Evolutionary conservation across 2,888 invertebrate genomes (phyloP).

Genomic region (Argynnis bischoffii): DNA sequence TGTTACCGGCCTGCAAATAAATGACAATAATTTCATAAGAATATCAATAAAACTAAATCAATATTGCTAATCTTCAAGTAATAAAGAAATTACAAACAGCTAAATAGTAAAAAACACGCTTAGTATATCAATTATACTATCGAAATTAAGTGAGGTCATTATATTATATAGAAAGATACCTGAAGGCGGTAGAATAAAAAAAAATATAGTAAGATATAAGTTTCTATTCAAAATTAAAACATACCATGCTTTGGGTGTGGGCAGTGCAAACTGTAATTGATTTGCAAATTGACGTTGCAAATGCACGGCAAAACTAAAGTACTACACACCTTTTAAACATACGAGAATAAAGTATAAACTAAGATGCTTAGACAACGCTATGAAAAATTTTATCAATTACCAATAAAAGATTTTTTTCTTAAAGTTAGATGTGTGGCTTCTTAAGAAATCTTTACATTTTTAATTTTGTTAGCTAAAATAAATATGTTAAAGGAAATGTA

Average conservation of each 20-base stretch:
- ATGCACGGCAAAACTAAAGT: slow-evolving; percentile 22
- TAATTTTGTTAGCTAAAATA: not conserved
- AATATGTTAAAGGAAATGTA: not conserved
- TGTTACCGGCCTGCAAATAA: slow-evolving; percentile 58
- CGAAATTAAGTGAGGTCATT: too few relatives aligned
- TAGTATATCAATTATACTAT: too few relatives aligned
- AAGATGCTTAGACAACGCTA: slow-evolving; percentile 10
- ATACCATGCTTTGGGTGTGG: slow-evolving; percentile 30
- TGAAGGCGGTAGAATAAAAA: not conserved
- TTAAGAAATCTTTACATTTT: slow-evolving; percentile 4
- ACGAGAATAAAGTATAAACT: slow-evolving; percentile 13
- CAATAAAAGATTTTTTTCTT: slow-evolving; percentile 2
- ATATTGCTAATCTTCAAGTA: too few relatives aligned
- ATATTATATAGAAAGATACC: too few relatives aligned
- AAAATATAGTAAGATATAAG: not conserved
- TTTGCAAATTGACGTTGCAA: slow-evolving; percentile 22
- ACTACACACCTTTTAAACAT: slow-evolving; percentile 16
- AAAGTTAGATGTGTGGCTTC: not conserved
- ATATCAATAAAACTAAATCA: not conserved
- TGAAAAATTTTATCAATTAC: slow-evolving; percentile 10
- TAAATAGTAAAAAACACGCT: too few relatives aligned
- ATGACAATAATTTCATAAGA: not conserved
- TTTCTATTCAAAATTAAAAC: slow-evolving; percentile 19
- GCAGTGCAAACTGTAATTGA: slow-evolving; percentile 24
- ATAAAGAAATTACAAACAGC: too few relatives aligned